Percentiles rank a stretch among this genome's conserved stretches.
phyloP scores from a whole-genome alignment of 2,888 invertebrate species.

The Polylopha cassiicola region DNA sequence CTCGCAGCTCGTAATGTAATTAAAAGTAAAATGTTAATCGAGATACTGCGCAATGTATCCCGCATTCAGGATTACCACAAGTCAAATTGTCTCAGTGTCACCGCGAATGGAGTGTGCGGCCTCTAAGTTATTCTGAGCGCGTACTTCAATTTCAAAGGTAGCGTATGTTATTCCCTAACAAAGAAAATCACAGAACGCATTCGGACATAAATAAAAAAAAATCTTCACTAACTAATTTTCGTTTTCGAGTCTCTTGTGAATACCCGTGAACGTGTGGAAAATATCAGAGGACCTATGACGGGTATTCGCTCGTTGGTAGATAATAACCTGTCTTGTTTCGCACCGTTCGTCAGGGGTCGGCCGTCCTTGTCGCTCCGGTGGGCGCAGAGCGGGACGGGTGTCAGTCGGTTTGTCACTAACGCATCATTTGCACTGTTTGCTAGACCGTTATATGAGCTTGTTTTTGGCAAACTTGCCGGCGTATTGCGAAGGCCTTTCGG shows the following conservation, averaged over 20 bases:
- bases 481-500: slow-evolving; percentile 59
- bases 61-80: not conserved
- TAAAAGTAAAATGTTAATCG: not conserved
- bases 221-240: slow-evolving; percentile 75
- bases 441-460: slow-evolving; percentile 71
- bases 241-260: slow-evolving; percentile 68
- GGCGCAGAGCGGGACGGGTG: slow-evolving; percentile 41
- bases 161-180: slow-evolving; percentile 70
- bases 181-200: slow-evolving; percentile 72
- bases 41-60: not conserved
- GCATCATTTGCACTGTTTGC: slow-evolving; percentile 74
- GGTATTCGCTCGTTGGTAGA: slow-evolving; percentile 63
- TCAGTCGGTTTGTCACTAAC: slow-evolving; percentile 67
- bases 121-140: slow-evolving; percentile 59
- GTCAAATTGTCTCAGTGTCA: slow-evolving; percentile 10
- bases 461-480: slow-evolving; percentile 68
- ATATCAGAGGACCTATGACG: slow-evolving; percentile 66
- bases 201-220: slow-evolving; percentile 65
- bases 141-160: slow-evolving; percentile 71
- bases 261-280: slow-evolving; percentile 74
- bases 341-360: slow-evolving; percentile 57
- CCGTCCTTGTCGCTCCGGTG: slow-evolving; percentile 39
- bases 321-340: slow-evolving; percentile 74
- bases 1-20: not conserved
- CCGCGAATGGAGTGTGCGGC: slow-evolving; percentile 32